Conservation (phyloP, 2,797 vertebrate genomes). For the Muscicapa comitata region DNA sequence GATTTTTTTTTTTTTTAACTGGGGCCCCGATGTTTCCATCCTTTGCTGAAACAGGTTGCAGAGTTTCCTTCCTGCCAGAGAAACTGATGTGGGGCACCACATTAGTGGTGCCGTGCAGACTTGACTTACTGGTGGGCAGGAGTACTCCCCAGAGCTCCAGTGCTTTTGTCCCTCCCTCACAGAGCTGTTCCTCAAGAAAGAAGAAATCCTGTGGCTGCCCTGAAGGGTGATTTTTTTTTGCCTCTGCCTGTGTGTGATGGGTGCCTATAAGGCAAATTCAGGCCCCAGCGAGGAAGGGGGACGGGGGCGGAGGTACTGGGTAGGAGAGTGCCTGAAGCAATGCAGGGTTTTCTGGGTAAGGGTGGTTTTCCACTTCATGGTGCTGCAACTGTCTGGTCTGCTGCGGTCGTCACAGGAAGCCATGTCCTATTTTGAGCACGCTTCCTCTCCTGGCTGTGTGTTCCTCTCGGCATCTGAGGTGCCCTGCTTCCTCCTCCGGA, state of each 20-base stretch:
- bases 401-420: neutral
- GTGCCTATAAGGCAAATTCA: neutral
- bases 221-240: neutral
- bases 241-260: neutral
- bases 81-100: neutral
- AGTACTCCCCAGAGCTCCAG: neutral
- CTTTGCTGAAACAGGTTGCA: neutral
- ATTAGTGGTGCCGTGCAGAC: neutral
- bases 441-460: neutral
- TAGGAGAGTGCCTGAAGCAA: neutral
- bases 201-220: neutral
- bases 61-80: neutral
- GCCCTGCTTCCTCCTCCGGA: neutral
- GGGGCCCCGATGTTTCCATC: neutral
- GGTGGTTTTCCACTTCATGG: conserved; percentile 6
- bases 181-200: neutral
- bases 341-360: conserved; percentile 34
- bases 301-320: neutral
- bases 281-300: neutral
- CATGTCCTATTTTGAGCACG: neutral
- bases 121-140: neutral
- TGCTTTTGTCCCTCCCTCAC: neutral
- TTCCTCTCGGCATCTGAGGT: neutral
- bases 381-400: conserved; percentile 18
- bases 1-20: neutral